Percentiles rank a stretch among this genome's conserved stretches.
Evolutionary conservation across 2,888 invertebrate genomes (phyloP).

Genomic region (Drosophila emarginata): DNA sequence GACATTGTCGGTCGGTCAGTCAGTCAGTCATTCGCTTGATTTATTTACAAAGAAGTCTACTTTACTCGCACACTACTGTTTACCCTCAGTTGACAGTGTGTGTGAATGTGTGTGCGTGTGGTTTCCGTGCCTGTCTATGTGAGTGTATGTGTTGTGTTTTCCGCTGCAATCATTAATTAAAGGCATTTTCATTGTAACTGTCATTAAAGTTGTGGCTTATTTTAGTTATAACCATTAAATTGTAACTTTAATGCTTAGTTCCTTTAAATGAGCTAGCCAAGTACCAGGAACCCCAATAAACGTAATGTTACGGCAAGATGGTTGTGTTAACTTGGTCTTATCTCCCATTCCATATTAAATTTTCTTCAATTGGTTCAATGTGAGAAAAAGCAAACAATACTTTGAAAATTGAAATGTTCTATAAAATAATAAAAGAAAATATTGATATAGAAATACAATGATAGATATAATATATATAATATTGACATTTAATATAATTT

Average conservation of each 20-base stretch:
- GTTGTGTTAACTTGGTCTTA: not conserved
- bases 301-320: not conserved
- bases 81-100: not conserved
- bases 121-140: not conserved
- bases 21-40: slow-evolving; percentile 8
- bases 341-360: too few species aligned
- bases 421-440: too few species aligned
- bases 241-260: not conserved
- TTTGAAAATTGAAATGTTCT: too few species aligned
- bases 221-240: slow-evolving; percentile 1
- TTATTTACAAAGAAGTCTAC: slow-evolving; percentile 9
- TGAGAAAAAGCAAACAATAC: too few species aligned
- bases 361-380: too few species aligned
- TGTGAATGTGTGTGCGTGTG: not conserved
- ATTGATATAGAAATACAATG: too few species aligned
- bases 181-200: slow-evolving; percentile 12
- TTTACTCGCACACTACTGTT: not conserved
- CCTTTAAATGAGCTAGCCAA: not conserved
- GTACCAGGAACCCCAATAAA: not conserved
- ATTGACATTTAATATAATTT: too few species aligned
- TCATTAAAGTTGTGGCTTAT: slow-evolving; percentile 15
- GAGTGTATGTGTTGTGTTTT: not conserved
- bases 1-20: not conserved
- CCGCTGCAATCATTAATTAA: slow-evolving; percentile 9
- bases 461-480: too few species aligned